Conservation (phyloP, 2,888 invertebrate genomes). For the Rhabditoides inermis region DNA sequence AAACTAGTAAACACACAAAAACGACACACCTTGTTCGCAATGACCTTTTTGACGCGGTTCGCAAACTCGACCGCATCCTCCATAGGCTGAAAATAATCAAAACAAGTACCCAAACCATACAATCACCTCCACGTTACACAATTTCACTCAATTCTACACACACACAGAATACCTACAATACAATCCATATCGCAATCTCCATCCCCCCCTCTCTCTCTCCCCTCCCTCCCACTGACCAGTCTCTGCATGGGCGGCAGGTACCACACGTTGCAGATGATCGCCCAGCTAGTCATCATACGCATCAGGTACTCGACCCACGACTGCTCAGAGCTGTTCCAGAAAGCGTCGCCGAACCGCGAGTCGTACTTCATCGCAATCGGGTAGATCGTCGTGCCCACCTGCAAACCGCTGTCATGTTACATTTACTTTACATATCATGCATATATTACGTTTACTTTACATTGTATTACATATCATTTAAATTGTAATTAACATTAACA, state of each 20-base stretch:
- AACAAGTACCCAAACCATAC: neutral
- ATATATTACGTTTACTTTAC: neutral
- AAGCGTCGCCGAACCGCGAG: conserved; percentile 84
- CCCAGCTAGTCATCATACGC: conserved; percentile 96
- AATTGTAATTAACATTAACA: too few relatives aligned
- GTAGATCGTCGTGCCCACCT: conserved; percentile 76
- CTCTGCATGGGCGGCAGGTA: conserved; percentile 89
- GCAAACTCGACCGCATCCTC: conserved; percentile 90
- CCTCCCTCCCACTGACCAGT: conserved; percentile 55
- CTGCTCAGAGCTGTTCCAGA: conserved; percentile 90
- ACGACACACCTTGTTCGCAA: conserved; percentile 75
- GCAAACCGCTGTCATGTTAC: too few relatives aligned
- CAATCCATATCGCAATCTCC: too few relatives aligned
- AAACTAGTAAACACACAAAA: too few relatives aligned
- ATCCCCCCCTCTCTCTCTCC: too few relatives aligned
- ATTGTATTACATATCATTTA: too few relatives aligned
- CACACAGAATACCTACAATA: too few relatives aligned
- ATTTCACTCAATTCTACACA: too few relatives aligned
- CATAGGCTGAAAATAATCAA: conserved; percentile 14
- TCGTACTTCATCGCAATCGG: conserved; percentile 99
- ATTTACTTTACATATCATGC: neutral
- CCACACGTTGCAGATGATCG: conserved; percentile 97
- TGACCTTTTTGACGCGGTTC: conserved; percentile 84
- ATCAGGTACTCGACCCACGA: conserved; percentile 60
- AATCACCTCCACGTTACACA: too few relatives aligned